A percentile compares a stretch with the other conserved stretches of the same genome.
phyloP scores from a whole-genome alignment of 2,888 invertebrate species.

The Xestoiulus laeticollis region DNA sequence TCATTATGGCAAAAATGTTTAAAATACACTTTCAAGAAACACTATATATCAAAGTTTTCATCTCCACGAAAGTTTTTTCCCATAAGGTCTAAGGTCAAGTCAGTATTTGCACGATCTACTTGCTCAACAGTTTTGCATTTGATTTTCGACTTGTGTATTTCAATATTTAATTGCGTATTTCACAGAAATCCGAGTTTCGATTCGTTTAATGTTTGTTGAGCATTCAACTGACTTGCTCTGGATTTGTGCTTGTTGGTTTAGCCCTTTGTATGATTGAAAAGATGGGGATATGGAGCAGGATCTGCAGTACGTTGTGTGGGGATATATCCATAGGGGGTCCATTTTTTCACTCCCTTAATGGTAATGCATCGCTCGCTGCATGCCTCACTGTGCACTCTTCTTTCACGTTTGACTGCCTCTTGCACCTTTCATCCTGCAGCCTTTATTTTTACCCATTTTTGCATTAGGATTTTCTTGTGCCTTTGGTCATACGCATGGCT shows the following conservation, averaged over 20 bases:
- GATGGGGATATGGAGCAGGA: neutral
- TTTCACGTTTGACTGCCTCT: neutral
- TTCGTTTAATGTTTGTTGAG: neutral
- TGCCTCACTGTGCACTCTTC: conserved; percentile 26
- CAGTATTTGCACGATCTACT: too few relatives aligned
- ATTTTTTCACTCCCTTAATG: conserved; percentile 12
- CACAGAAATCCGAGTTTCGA: neutral
- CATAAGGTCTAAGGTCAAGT: too few relatives aligned
- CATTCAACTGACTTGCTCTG: neutral
- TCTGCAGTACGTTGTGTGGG: neutral
- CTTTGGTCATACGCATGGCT: conserved; percentile 42
- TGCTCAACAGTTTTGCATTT: too few relatives aligned
- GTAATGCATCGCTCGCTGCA: neutral
- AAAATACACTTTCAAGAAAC: too few relatives aligned
- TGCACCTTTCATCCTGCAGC: neutral
- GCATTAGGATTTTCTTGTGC: conserved; percentile 38
- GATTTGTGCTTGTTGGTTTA: neutral
- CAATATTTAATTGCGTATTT: neutral
- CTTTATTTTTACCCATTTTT: neutral
- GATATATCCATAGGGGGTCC: neutral
- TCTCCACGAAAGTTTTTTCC: too few relatives aligned
- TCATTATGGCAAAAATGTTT: too few relatives aligned
- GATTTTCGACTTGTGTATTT: too few relatives aligned
- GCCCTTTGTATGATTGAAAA: neutral
- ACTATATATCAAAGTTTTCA: too few relatives aligned